Conservation (phyloP, 1,140 invertebrate genomes). For the Cherax quadricarinatus region DNA sequence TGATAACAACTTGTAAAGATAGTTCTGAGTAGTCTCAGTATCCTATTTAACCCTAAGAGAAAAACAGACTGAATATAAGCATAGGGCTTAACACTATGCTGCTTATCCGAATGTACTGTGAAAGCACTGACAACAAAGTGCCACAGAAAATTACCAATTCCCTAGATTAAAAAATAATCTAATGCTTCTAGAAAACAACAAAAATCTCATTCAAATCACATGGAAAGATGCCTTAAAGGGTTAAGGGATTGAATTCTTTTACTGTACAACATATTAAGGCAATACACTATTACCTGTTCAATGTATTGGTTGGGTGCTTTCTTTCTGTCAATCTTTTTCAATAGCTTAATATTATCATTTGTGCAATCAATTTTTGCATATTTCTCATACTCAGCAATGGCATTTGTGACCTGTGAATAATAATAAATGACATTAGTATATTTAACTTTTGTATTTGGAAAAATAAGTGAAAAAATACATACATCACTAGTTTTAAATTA, state of each 20-base stretch:
- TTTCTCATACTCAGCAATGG: constrained; percentile 21
- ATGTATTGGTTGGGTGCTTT: constrained; percentile 16
- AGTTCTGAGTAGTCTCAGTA: no score
- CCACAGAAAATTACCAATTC: background rate
- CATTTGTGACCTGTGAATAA: constrained; percentile 27
- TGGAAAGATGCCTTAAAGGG: background rate
- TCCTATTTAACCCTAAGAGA: no score
- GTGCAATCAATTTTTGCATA: constrained; percentile 6
- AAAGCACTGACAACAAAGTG: background rate
- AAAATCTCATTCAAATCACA: background rate
- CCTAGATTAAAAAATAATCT: background rate
- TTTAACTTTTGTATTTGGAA: background rate
- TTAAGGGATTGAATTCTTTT: background rate
- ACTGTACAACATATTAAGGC: background rate
- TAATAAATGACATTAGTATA: background rate
- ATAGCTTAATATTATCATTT: constrained; percentile 4
- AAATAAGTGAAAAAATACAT: background rate
- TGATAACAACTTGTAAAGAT: no score
- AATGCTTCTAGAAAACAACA: background rate
- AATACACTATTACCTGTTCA: constrained; percentile 6
- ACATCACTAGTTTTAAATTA: background rate
- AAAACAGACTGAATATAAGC: no score
- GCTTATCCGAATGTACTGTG: background rate
- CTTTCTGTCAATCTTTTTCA: constrained; percentile 47
- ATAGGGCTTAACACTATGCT: no score